Evolutionary conservation across 1,140 invertebrate genomes (phyloP), one percentile per base, ranked within the genome.

Genomic region (Diabrotica undecimpunctata): DNA sequence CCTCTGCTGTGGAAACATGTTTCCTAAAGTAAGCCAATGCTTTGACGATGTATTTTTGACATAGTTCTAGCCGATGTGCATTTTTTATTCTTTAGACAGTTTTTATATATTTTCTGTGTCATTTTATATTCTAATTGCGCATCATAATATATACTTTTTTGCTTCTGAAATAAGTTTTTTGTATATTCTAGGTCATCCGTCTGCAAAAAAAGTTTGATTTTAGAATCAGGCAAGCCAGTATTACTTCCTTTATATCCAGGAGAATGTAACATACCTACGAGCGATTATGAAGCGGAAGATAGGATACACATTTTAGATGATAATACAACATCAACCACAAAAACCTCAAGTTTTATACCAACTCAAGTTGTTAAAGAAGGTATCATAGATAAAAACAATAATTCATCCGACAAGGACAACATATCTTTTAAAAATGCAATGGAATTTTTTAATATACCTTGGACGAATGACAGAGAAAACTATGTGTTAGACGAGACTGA

Each of bases 171-270:
- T n/a, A n/a, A n/a, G n/a, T n/a, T n/a, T n/a, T n/a, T n/a, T n/a
- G n/a, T n/a, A n/a, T n/a, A n/a, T 80, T 82, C 59, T 78, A 89
- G 89, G 12, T 84, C 88, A 35, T 94, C 92, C 0, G 84, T 93
- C 37, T 95, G 93, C 72, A 88, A 88, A 51, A 86, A 88, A 70
- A 86, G 85, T 38, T 79, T 94, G 7, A 83, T 87, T 37, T 78
- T 95, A n/a, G 87, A 90, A 70, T 89, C 90, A 0, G 90, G 88
- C 6, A 82, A 84, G 54, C 82, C 90, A 0, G 84, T 92, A 0
- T 85, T 87, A 11, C 74, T 95, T 51, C 87, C 86, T 2, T 82
- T 95, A 0, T 87, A 88, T 67, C 84, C 88, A 0, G 92, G 91
- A 10, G 87, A 93, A 66, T 95, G 93, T 75, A 86, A 88, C 68